Conservation (phyloP, 1,140 invertebrate genomes). For the Papilio dardanus region DNA sequence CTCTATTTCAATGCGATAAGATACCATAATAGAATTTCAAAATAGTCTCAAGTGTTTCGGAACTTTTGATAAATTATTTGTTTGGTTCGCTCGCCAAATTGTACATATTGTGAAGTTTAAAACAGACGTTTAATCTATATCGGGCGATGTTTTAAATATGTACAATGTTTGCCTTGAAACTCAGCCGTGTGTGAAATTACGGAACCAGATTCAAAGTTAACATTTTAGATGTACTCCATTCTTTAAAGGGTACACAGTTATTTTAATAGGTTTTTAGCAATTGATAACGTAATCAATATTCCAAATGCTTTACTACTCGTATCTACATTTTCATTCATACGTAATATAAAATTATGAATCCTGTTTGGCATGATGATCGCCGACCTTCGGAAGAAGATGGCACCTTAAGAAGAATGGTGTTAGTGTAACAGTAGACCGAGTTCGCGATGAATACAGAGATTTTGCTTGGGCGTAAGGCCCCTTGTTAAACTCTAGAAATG, state of each 20-base stretch:
- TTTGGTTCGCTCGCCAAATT: conserved; percentile 18
- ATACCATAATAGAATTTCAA: not conserved
- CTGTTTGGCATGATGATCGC: too few species aligned
- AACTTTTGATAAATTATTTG: conserved; percentile 18
- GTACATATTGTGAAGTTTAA: conserved; percentile 7
- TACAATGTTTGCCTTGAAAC: not conserved
- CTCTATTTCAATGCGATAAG: not conserved
- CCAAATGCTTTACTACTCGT: too few species aligned
- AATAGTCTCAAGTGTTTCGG: conserved; percentile 23
- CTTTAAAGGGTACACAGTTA: not conserved
- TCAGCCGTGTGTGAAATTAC: not conserved
- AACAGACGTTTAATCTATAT: conserved; percentile 18
- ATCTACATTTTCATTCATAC: too few species aligned
- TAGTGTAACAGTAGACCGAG: too few species aligned
- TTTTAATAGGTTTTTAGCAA: too few species aligned
- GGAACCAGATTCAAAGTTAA: conserved; percentile 1
- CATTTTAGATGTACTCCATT: not conserved
- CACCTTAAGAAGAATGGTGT: too few species aligned
- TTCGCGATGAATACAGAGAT: too few species aligned
- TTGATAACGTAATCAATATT: not conserved
- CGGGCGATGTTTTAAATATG: conserved; percentile 11
- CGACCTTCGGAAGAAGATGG: too few species aligned
- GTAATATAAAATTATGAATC: too few species aligned
- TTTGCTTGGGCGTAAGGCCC: too few species aligned
- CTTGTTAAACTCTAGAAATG: too few species aligned